A percentile compares a stretch with the other conserved stretches of the same genome.
Evolutionary conservation across 2,797 vertebrate genomes (phyloP).

Genomic region (Fistularia commersonii): DNA sequence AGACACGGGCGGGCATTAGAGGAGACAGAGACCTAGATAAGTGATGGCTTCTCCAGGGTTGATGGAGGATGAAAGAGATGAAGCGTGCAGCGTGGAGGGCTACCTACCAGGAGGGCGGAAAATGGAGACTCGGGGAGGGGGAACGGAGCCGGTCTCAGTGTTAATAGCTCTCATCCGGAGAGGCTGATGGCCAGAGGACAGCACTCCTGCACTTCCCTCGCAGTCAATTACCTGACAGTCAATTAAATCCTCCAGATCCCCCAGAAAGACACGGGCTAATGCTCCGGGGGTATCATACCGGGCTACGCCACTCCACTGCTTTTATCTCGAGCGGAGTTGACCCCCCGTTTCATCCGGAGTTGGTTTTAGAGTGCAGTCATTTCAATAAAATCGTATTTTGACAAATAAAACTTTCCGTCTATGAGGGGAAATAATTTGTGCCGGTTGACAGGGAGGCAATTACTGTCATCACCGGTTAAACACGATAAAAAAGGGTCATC

Average conservation of each 20-base stretch:
- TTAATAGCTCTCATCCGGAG: conserved; percentile 80
- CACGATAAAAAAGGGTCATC: neutral
- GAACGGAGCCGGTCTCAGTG: conserved; percentile 49
- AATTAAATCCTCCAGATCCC: conserved; percentile 63
- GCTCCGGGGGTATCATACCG: conserved; percentile 23
- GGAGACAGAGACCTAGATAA: conserved; percentile 20
- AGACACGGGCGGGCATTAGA: conserved; percentile 7
- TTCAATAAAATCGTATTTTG: conserved; percentile 14
- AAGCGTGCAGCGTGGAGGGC: conserved; percentile 38
- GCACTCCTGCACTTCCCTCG: conserved; percentile 60
- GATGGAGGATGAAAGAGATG: conserved; percentile 31
- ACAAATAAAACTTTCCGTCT: conserved; percentile 17
- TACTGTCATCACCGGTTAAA: neutral
- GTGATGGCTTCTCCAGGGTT: conserved; percentile 32
- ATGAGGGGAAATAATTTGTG: neutral
- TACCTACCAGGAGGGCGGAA: conserved; percentile 25
- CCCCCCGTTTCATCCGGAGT: conserved; percentile 12
- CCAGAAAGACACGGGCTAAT: conserved; percentile 19
- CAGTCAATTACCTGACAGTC: conserved; percentile 72
- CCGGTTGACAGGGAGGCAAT: too few relatives aligned
- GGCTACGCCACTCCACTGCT: conserved; percentile 19
- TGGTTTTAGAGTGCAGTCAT: conserved; percentile 8
- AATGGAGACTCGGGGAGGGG: conserved; percentile 40
- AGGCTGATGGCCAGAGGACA: conserved; percentile 68
- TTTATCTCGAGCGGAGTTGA: conserved; percentile 25